Evolutionary conservation across 2,888 invertebrate genomes (phyloP).

Genomic region (Philopedon plagiatum): DNA sequence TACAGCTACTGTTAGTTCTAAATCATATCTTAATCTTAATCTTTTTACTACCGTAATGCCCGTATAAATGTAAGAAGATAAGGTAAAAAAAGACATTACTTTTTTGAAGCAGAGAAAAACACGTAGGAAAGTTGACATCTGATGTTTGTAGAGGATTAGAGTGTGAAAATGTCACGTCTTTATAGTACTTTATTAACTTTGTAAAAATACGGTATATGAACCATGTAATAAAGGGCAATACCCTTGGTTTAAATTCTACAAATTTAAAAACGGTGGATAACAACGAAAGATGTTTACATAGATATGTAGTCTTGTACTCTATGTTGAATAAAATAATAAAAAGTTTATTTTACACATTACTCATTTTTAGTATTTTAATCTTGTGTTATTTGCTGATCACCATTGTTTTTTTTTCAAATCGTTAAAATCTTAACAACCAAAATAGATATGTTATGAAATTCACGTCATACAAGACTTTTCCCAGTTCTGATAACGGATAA

Average conservation of each 20-base stretch:
- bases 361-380: too few species aligned
- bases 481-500: too few species aligned
- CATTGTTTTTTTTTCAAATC: too few species aligned
- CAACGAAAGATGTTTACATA: background rate
- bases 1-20: background rate
- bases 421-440: too few species aligned
- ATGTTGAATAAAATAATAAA: too few species aligned
- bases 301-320: too few species aligned
- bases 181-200: background rate
- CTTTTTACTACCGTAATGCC: background rate
- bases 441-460: too few species aligned
- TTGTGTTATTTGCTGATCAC: too few species aligned
- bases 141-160: slow-evolving; percentile 5
- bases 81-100: slow-evolving; percentile 6
- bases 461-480: too few species aligned
- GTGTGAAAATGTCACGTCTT: background rate
- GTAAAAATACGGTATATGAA: background rate
- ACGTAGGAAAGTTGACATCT: background rate
- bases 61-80: background rate
- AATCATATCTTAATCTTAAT: slow-evolving; percentile 10
- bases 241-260: background rate
- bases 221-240: background rate
- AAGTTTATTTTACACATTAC: too few species aligned
- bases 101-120: background rate
- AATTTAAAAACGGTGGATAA: background rate